Conservation (phyloP, 2,113 vertebrate species). For the Rhynchopsitta pachyrhyncha region DNA sequence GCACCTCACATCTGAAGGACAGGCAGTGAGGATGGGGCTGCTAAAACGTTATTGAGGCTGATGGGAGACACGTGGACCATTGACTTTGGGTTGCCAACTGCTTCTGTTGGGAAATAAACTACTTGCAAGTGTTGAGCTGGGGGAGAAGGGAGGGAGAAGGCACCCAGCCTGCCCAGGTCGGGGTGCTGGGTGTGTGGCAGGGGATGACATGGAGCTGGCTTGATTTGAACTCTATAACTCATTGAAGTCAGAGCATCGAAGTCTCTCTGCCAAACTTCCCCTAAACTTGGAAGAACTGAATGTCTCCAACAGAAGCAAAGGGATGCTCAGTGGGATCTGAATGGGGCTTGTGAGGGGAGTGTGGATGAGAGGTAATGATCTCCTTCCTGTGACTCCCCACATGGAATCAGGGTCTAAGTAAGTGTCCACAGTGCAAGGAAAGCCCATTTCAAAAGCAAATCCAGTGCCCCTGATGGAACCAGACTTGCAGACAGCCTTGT, state of each 20-base stretch:
- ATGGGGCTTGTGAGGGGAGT: not conserved
- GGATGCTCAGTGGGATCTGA: not conserved
- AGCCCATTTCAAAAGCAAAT: not conserved
- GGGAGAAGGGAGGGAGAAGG: not conserved
- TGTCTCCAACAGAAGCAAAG: not conserved
- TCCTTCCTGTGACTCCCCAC: not conserved
- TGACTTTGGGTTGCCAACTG: rapidly evolving
- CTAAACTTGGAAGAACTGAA: rapidly evolving
- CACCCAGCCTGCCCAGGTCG: rapidly evolving
- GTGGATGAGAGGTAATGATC: not conserved
- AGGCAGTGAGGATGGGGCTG: not conserved
- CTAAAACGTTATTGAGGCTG: rapidly evolving
- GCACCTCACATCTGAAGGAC: not conserved
- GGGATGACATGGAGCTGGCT: not conserved
- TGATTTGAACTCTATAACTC: not conserved
- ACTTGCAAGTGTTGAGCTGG: not conserved
- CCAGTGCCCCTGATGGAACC: not conserved
- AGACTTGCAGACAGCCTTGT: not conserved
- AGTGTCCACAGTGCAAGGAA: not conserved
- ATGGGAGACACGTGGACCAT: rapidly evolving
- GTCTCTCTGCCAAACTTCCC: not conserved
- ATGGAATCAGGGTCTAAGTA: not conserved
- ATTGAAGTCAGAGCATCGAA: not conserved
- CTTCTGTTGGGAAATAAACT: not conserved
- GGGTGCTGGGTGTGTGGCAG: not conserved